Evolutionary conservation across 2,888 invertebrate genomes (phyloP).

Genomic region (Philaethria dido): DNA sequence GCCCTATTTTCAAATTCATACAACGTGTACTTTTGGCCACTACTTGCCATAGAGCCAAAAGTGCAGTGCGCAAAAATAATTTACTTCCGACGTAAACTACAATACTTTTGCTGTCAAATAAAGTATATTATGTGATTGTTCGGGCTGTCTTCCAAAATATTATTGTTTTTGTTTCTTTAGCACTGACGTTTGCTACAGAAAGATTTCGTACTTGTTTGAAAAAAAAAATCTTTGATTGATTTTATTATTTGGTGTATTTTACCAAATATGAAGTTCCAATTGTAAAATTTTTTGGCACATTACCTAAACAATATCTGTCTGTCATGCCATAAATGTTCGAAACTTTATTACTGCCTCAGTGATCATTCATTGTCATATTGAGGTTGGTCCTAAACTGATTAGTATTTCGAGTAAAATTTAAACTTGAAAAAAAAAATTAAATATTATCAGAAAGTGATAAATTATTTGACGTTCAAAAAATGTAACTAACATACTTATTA

Average conservation of each 20-base stretch:
- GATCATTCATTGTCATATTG: too few relatives aligned
- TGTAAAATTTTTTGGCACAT: too few relatives aligned
- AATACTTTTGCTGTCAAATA: constrained; percentile 54
- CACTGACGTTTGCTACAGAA: background rate
- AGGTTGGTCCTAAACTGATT: too few relatives aligned
- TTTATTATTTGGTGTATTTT: background rate
- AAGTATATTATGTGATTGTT: constrained; percentile 33
- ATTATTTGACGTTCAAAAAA: too few relatives aligned
- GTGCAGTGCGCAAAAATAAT: constrained; percentile 73
- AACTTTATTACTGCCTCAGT: too few relatives aligned
- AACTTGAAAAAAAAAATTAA: too few relatives aligned
- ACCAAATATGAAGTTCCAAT: too few relatives aligned
- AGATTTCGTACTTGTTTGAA: background rate
- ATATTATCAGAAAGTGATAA: too few relatives aligned
- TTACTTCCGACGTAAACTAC: constrained; percentile 58
- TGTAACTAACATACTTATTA: too few relatives aligned
- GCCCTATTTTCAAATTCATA: constrained; percentile 66
- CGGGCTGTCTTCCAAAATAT: constrained; percentile 4
- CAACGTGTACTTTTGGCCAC: constrained; percentile 48
- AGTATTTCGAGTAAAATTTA: too few relatives aligned
- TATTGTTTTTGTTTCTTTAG: background rate
- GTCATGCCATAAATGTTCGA: too few relatives aligned
- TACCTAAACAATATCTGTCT: too few relatives aligned
- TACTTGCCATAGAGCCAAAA: constrained; percentile 57
- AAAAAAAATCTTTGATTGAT: background rate